Evolutionary conservation across 2,888 invertebrate species (phyloP), one percentile per base, ranked within the genome.

Genomic region (Tiphia femorata): DNA sequence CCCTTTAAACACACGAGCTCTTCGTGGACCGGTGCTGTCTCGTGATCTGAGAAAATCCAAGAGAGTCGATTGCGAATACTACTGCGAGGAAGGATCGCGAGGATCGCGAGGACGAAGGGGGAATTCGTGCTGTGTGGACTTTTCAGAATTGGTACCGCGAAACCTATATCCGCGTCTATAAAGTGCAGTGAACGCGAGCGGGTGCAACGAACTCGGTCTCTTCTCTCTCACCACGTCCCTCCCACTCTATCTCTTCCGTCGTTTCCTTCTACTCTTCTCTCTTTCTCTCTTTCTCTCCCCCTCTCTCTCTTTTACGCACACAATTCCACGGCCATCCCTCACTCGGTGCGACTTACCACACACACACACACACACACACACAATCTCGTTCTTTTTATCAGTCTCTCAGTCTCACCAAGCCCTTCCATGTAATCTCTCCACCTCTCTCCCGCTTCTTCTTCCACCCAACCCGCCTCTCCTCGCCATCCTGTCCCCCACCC

Each of bases 181-280:
- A 73, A 75, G 78, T 76, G 75, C 76, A 78, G 73, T 69, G 73
- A 78, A 76, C 77, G 75, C 75, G 58, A 62, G 62, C 66, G 77
- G 72, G 79, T 76, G 77, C 79, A 79, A 77, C 72, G 79, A 79
- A 79, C 79, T 77, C 62, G 14, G 66, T 58, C 59, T 50, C 50
- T 48, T 37, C 47, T 43, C 59, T 40, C 44, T 17, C n/a, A 21
- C 20, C 38, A 38, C 38, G 33, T 40, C 33, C 21, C 35, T 23
- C 14, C 25, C n/a, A n/a, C n/a, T n/a, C n/a, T n/a, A n/a, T n/a
- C n/a, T n/a, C n/a, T n/a, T n/a, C 41, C 38, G 20, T 52, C 37
- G 25, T 47, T 41, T 57, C 53, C 48, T 52, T 54, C 48, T 30
- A 50, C 53, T 41, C 50, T 51, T 43, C 30, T 52, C 47, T 53